These are phyloP conservation scores for Xiphorhynchus elegans DNA, from an alignment of 2,113 vertebrate genomes.

Conservation along the genomic window DNA sequence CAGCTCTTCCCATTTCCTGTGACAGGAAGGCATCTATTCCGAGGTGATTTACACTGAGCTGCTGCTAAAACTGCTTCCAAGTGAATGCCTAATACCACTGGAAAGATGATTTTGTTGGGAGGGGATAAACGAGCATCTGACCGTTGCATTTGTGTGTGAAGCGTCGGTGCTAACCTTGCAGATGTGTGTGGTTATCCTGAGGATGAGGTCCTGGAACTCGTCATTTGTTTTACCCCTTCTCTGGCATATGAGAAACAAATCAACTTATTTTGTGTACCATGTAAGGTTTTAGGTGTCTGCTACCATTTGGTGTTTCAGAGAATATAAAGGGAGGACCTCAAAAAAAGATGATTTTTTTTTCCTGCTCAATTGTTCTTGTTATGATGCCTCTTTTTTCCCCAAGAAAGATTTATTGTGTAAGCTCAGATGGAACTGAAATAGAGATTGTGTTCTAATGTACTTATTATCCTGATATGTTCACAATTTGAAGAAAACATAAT, in stretches of 20 bases:
- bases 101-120: neutral
- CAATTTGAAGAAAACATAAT: conserved; percentile 1
- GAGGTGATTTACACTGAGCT: neutral
- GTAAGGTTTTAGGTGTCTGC: neutral
- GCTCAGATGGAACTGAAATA: neutral
- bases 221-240: neutral
- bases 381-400: neutral
- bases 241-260: neutral
- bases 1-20: rapidly evolving
- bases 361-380: neutral
- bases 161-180: neutral
- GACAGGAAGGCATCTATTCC: neutral
- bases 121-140: neutral
- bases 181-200: neutral
- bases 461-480: neutral
- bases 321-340: neutral
- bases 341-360: neutral
- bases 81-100: neutral
- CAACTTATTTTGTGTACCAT: neutral
- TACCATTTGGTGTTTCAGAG: neutral
- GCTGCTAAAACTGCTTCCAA: neutral
- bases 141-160: neutral
- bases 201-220: neutral
- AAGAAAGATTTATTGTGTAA: neutral
- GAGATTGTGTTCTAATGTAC: neutral